Percentiles rank a stretch among this genome's conserved stretches.
phyloP scores from a whole-genome alignment of 2,113 vertebrate species.

The Strix uralensis region DNA sequence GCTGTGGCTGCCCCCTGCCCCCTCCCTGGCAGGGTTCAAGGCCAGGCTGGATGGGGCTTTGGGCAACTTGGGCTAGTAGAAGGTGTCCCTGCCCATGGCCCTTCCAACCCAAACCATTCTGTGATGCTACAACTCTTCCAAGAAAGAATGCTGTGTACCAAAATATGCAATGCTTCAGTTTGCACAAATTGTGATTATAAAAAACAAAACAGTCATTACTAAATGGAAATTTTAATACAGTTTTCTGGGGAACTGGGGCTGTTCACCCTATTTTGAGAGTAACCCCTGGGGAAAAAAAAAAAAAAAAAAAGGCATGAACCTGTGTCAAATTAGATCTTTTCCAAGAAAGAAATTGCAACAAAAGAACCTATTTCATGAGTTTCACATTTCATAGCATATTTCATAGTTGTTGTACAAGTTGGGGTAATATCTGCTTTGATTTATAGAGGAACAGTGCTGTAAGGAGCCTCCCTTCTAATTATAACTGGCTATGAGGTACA shows the following conservation, averaged over 20 bases:
- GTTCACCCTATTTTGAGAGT: not conserved
- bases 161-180: not conserved
- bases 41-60: no score
- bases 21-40: no score
- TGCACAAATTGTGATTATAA: not conserved
- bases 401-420: conserved; percentile 49
- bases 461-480: conserved; percentile 66
- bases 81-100: no score
- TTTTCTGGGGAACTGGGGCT: not conserved
- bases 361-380: conserved; percentile 18
- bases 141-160: not conserved
- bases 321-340: not conserved
- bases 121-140: not conserved
- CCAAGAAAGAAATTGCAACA: conserved; percentile 1
- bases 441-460: conserved; percentile 24
- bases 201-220: not conserved
- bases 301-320: not conserved
- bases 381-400: conserved; percentile 40
- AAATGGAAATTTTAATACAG: not conserved
- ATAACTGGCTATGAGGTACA: conserved; percentile 58
- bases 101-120: no score
- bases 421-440: conserved; percentile 52
- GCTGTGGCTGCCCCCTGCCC: no score
- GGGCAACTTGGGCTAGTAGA: no score
- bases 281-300: not conserved